Evolutionary conservation across 2,888 invertebrate species (phyloP), one percentile per base, ranked within the genome.

Genomic region (Hirtodrosophila cameraria): DNA sequence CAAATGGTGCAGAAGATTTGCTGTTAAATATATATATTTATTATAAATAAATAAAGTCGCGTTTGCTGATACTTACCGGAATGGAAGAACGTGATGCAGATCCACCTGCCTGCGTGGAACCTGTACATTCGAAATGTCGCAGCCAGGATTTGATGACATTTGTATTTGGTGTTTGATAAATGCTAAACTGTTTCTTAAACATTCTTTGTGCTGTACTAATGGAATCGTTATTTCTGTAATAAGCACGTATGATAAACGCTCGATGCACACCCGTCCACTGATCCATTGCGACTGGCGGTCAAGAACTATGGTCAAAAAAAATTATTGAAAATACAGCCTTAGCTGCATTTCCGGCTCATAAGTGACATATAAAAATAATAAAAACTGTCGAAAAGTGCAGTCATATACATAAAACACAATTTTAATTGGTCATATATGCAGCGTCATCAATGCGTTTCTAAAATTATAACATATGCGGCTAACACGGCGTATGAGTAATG

Each of bases 241-340:
- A 88, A 42, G 89, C 70, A 20, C 86, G 83, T 15, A 88, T 87
- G 42, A 88, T 68, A 41, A 85, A 88, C 30, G 88, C 88, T 7
- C 88, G 89, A 79, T 88, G 88, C 55, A 88, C 89, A 64, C 88
- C 88, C 68, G 89, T 88, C 88, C 88, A 88, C 84, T 88, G 86
- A 73, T 88, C 88, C 88, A 88, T 88, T 74, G 50, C 69, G 58
- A 85, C 71, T 84, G 82, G 9, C 16, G 82, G 9, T 13, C 33
- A 48, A 16, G 16, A 13, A 28, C 30, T 20, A 28, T 16, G 39
- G 15, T 16, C 33, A 31, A 7, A 36, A 15, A 28, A 11, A 5
- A 9, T 13, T 25, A 23, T 13, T 49, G 9, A 35, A 36, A 30
- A 20, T 38, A 46, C 35, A 66, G 4, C 9, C 20, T 33, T 30